Evolutionary conservation across 2,888 invertebrate species (phyloP).

Genomic region (Sinotaia quadrata): DNA sequence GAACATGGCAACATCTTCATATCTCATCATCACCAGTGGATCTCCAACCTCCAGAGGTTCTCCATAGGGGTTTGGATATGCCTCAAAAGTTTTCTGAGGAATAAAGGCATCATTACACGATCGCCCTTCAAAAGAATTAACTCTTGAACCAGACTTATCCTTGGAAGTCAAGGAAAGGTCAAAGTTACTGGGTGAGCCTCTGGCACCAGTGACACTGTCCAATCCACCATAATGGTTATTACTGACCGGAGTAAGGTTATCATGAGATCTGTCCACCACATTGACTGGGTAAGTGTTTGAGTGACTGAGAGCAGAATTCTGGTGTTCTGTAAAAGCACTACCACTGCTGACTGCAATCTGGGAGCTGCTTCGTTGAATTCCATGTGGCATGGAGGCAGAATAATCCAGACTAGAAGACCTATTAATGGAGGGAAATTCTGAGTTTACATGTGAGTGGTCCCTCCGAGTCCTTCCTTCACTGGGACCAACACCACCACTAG

Average conservation of each 20-base stretch:
- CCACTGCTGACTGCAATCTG: neutral
- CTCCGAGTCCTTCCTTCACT: neutral
- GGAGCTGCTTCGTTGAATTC: neutral
- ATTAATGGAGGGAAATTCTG: neutral
- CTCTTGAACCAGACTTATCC: constrained; percentile 25
- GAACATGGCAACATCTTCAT: constrained; percentile 65
- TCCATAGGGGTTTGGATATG: constrained; percentile 16
- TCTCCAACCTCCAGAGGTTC: constrained; percentile 26
- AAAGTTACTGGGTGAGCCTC: constrained; percentile 3
- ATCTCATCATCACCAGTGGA: constrained; percentile 41
- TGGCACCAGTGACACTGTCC: neutral
- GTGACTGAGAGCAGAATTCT: neutral
- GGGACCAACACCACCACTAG: neutral
- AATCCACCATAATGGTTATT: neutral
- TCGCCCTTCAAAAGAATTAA: neutral
- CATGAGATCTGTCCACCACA: neutral
- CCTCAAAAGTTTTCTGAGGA: constrained; percentile 14
- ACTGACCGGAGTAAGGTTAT: neutral
- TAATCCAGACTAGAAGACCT: constrained; percentile 3
- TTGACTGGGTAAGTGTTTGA: neutral
- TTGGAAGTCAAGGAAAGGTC: neutral
- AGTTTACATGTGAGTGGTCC: neutral
- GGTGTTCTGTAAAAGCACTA: neutral
- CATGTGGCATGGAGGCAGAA: neutral
- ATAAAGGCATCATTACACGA: neutral